Base-by-base conservation (phyloP, 2,888 invertebrate species). In the Pelosia muscerda region DNA sequence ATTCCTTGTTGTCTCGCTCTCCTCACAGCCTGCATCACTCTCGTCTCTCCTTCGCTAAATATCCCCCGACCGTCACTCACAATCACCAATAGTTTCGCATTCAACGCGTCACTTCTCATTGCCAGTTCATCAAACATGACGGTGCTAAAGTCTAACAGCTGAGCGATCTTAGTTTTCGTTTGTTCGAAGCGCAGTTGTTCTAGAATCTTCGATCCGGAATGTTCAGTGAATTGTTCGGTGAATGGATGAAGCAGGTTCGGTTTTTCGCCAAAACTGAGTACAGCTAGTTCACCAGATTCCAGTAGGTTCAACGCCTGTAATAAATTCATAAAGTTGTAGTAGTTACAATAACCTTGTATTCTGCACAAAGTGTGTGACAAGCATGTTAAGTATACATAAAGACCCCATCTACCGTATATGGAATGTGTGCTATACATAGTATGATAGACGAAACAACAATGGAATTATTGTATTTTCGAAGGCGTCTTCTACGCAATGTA, bases 21-120 rank as follows among this genome's bases (percentile, higher is more conserved):
- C 81, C 98, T 95, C 0, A 99, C 97, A 0, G 98, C 97, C 76
- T 96, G 96, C 2, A 90, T 25, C 2, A 99, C 97, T 71, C 94
- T 96, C 0, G 96, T 96, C 82, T 97, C 96, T 0, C 99, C 99
- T 86, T 98, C 98, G 6, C 97, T 97, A 89, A 97, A 98, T 76
- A 99, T 97, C 2, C 99, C 99, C 56, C 99, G 95, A 0, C 99
- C 99, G 92, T 99, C 99, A 53, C 99, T 98, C 5, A 99, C 96
- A 13, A 99, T 96, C 22, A 99, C 96, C 76, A 99, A 89, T 56
- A 99, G 92, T 90, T 98, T 98, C 0, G 98, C 97, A 71, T 96
- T 96, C 6, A 96, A 92, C 61, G 95, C 95, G 19, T 95, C 95
- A 64, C 95, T 96, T 80, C 90, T 92, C 82, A 89, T 91, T 69